Evolutionary conservation across 2,888 invertebrate species (phyloP), one percentile per base, ranked within the genome.

Genomic region (Calameuta pallipes): DNA sequence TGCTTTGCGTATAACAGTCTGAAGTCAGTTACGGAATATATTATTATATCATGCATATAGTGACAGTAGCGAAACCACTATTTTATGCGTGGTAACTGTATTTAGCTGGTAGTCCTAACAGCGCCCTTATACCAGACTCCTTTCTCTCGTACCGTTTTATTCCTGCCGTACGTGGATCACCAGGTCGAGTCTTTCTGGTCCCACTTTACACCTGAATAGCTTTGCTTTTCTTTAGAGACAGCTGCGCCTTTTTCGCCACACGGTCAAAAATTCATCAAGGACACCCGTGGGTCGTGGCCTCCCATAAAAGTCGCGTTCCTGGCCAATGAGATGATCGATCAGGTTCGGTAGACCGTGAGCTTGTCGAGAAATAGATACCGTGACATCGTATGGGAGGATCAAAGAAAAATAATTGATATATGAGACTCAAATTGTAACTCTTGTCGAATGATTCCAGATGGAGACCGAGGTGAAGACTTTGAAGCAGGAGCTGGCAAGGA

Each of bases 401-500:
- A 41, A 41, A 41, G 15, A 41, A 56, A 56, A 0, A 0, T 4
- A 3, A 33, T 33, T 2, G 4, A 2, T 56, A 56, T 0, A 9
- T 2, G 56, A 23, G 56, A 23, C 9, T 6, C 23, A 56, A 15
- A 23, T 56, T 56, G 23, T 56, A 56, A 23, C 23, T 56, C 1
- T 56, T 23, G 41, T 41, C 15, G 0, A 56, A 2, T 78, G 83
- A 76, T 94, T 94, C 69, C 94, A 95, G 95, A 94, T 95, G 94
- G 94, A 94, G 90, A 93, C 94, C 90, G 95, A 95, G 83, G 89
- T 91, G 79, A 89, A 89, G 76, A 85, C 87, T 77, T 84, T 92
- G 83, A 91, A 90, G 78, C 89, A 90, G 93, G 95, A 96, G 92
- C 91, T 96, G 85, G 94, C 94, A 86, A 94, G 94, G 77, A 95